These are phyloP conservation scores for Scalopus aquaticus DNA, from an alignment of 2,113 vertebrate genomes.

Conservation along the genomic window DNA sequence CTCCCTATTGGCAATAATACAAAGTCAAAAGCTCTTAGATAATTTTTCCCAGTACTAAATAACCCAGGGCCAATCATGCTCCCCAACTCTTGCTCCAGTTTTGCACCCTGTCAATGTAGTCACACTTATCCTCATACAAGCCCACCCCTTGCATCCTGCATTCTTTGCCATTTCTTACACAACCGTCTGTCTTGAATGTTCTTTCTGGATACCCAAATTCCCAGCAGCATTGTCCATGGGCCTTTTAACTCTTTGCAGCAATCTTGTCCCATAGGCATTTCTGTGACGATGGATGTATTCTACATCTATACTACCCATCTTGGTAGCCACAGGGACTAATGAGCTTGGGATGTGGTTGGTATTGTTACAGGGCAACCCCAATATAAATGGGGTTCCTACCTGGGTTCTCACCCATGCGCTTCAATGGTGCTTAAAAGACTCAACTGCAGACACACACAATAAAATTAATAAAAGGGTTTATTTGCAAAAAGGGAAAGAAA, in stretches of 20 bases:
- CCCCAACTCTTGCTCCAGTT: background rate
- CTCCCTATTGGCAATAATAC: background rate
- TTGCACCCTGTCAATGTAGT: background rate
- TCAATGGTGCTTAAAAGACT: too few relatives aligned
- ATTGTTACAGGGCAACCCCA: too few relatives aligned
- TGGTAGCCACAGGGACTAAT: rapidly evolving
- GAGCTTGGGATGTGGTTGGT: background rate
- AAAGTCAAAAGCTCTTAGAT: background rate
- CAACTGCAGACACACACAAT: too few relatives aligned
- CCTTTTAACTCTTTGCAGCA: background rate
- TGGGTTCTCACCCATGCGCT: too few relatives aligned
- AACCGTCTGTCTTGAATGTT: background rate
- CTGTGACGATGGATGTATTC: too few relatives aligned
- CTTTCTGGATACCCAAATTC: background rate
- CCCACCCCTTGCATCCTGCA: background rate
- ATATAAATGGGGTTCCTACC: too few relatives aligned
- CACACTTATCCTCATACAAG: background rate
- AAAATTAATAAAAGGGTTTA: too few relatives aligned
- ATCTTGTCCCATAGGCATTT: background rate
- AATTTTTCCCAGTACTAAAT: background rate
- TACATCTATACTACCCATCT: background rate
- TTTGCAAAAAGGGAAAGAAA: too few relatives aligned
- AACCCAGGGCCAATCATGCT: too few relatives aligned
- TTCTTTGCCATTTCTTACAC: background rate
- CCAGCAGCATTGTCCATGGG: too few relatives aligned